Base-by-base conservation (phyloP, 2,113 vertebrate genomes). In the Mastomys natalensis region DNA sequence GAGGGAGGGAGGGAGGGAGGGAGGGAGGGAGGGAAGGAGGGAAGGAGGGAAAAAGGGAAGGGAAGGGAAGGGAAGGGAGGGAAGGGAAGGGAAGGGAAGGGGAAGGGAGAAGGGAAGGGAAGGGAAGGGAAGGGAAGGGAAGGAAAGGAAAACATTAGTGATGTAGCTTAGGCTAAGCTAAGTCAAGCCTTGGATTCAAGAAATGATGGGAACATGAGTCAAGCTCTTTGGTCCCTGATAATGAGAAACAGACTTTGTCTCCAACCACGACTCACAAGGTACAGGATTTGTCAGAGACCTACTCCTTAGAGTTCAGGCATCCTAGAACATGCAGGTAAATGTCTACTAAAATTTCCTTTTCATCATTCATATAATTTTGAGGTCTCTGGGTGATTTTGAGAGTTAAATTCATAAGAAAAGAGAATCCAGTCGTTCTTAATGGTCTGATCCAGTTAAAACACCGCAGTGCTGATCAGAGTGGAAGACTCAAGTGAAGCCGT, bases 341-440 rank as follows among this genome's bases (percentile, higher is more conserved):
- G 5, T 53, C 62, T 60, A 60, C 17, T 87, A 51, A 70, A 72
- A 34, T n/a, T 78, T 64, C 37, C 13, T 37, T 89, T 94, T 58
- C 85, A 40, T 12, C 1, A 45, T 74, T 60, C 45, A 64, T 58
- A 13, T 53, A 12, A 60, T 78, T 55, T 89, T 93, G 74, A 92
- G n/a, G 24, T 80, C 89, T 45, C 81, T 51, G 11, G 19, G 16
- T 94, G 53, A 31, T 45, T 90, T 94, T 90, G 90, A 31, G n/a
- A 84, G 48, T 76, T 87, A 68, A 81, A 58, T 73, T 94, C 48
- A 82, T 31, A 34, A 11, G 17, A 70, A 95, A 90, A 95, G 17
- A 0, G 22, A 93, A 87, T 60, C 31, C n/a, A 80, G 40, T 21
- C 24, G 68, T 37, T 94, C 68, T 80, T 74, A 58, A 66, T 68